These are phyloP conservation scores for Odontocolon sp. DNA, from an alignment of 2,888 invertebrate species.

Conservation along the genomic window DNA sequence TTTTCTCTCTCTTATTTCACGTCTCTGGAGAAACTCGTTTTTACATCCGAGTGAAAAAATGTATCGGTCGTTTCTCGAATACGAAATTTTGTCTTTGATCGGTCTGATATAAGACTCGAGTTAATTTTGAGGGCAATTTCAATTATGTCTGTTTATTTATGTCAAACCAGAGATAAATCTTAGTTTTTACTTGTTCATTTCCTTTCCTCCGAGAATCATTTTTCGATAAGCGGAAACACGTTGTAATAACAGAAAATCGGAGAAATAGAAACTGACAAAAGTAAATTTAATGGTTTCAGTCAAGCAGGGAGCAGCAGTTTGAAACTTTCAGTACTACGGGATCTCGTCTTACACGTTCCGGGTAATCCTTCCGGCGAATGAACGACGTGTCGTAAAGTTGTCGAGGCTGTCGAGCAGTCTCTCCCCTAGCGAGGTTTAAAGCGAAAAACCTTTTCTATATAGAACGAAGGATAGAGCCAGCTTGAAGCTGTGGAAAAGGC, in stretches of 20 bases:
- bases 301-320: background rate
- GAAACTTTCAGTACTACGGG: slow-evolving; percentile 31
- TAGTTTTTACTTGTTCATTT: background rate
- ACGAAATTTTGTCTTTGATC: slow-evolving; percentile 20
- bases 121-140: slow-evolving; percentile 29
- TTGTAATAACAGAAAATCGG: background rate
- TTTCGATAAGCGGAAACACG: slow-evolving; percentile 9
- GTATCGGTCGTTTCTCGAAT: no score
- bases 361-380: slow-evolving; percentile 63
- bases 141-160: slow-evolving; percentile 46
- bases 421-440: background rate
- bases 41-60: slow-evolving; percentile 2
- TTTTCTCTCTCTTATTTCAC: background rate
- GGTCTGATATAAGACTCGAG: slow-evolving; percentile 27
- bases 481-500: slow-evolving; percentile 8
- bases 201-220: background rate
- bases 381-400: slow-evolving; percentile 61
- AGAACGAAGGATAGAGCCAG: background rate
- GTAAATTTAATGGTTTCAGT: background rate
- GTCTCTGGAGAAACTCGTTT: slow-evolving; percentile 27
- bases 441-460: background rate
- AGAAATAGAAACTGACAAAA: slow-evolving; percentile 24
- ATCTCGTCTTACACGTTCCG: slow-evolving; percentile 55
- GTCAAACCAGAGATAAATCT: slow-evolving; percentile 28
- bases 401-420: background rate